phyloP scores from a whole-genome alignment of 2,888 invertebrate species.

The Ophion ventricosus region DNA sequence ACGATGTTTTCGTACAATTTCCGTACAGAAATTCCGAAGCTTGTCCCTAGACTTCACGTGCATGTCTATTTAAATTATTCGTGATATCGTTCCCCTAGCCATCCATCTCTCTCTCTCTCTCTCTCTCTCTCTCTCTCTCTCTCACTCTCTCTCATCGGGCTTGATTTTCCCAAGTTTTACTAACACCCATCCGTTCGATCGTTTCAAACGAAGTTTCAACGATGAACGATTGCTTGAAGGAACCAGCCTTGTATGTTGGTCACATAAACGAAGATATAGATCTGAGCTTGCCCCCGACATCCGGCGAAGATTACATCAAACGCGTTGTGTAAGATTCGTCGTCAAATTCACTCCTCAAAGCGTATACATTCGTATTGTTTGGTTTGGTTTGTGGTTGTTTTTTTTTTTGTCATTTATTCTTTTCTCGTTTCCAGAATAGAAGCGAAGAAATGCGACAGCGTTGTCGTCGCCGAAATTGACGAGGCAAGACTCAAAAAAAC shows the following conservation, averaged over 20 bases:
- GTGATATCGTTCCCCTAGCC: too few relatives aligned
- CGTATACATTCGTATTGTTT: slow-evolving; percentile 3
- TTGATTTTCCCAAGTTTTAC: background rate
- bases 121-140: too few relatives aligned
- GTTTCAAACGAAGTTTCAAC: slow-evolving; percentile 3
- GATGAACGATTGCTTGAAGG: slow-evolving; percentile 76
- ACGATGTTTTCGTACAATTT: too few relatives aligned
- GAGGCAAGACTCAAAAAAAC: slow-evolving; percentile 71
- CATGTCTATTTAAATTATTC: too few relatives aligned
- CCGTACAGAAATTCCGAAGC: too few relatives aligned
- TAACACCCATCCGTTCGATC: background rate
- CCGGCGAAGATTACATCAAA: slow-evolving; percentile 81
- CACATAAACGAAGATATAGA: slow-evolving; percentile 76
- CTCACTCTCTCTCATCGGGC: too few relatives aligned
- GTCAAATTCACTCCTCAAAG: background rate
- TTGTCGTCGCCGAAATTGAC: slow-evolving; percentile 78
- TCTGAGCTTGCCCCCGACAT: slow-evolving; percentile 74
- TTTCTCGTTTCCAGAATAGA: slow-evolving; percentile 73
- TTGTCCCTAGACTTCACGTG: too few relatives aligned
- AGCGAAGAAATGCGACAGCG: slow-evolving; percentile 77
- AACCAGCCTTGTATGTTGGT: slow-evolving; percentile 76
- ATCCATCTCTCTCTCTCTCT: too few relatives aligned
- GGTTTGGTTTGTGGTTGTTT: background rate
- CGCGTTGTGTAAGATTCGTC: slow-evolving; percentile 78
- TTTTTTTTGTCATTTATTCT: too few relatives aligned